Evolutionary conservation across 2,113 vertebrate genomes (phyloP).

Genomic region (Cyphomyrus discorhynchus): DNA sequence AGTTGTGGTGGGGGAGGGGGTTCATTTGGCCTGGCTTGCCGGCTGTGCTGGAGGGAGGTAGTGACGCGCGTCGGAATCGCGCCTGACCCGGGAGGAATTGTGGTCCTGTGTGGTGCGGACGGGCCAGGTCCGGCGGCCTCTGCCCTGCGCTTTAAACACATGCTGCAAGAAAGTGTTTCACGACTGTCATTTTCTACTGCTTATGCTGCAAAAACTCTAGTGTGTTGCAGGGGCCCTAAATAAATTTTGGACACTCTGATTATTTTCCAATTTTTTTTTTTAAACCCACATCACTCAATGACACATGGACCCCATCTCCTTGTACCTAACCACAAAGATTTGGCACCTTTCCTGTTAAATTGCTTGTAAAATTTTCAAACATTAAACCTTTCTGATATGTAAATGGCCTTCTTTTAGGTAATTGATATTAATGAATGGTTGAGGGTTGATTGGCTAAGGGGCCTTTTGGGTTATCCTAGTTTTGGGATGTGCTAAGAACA

Average conservation of each 20-base stretch:
- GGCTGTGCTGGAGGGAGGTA: background rate
- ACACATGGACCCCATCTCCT: background rate
- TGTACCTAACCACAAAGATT: background rate
- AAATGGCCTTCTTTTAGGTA: background rate
- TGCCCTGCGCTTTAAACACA: slow-evolving; percentile 49
- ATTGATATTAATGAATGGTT: background rate
- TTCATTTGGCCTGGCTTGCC: background rate
- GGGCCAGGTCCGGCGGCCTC: background rate
- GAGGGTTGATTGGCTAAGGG: background rate
- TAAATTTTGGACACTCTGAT: background rate
- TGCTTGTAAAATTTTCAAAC: background rate
- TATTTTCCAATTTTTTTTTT: background rate
- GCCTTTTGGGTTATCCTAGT: background rate
- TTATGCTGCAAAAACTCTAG: background rate
- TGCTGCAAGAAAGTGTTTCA: slow-evolving; percentile 50
- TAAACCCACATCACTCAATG: background rate
- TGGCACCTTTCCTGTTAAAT: background rate
- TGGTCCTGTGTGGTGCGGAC: slow-evolving; percentile 38
- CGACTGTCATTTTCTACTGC: background rate
- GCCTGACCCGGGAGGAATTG: slow-evolving; percentile 52
- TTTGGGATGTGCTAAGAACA: slow-evolving; percentile 31
- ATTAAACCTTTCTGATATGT: background rate
- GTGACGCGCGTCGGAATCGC: slow-evolving; percentile 40
- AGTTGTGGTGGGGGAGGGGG: background rate
- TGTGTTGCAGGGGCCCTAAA: background rate